These are phyloP conservation scores for Amorpha juglandis DNA, from an alignment of 2,888 invertebrate species.

Conservation along the genomic window DNA sequence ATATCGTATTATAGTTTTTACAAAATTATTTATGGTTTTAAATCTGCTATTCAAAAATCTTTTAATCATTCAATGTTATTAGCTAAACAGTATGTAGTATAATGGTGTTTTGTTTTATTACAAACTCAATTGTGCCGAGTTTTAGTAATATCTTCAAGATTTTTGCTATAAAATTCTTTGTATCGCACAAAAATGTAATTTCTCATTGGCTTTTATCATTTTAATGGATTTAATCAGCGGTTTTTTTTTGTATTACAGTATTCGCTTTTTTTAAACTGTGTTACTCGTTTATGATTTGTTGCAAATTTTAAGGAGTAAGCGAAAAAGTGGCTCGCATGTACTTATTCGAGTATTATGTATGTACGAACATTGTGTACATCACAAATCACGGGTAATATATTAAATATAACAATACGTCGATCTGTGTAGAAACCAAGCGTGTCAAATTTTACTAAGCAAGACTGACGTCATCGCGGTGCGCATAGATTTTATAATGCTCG, in stretches of 20 bases:
- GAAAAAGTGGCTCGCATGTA: slow-evolving; percentile 5
- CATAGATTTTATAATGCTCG: no score
- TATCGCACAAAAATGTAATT: slow-evolving; percentile 16
- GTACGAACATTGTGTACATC: no score
- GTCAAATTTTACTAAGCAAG: no score
- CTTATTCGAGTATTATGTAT: not conserved
- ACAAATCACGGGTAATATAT: no score
- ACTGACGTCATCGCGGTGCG: no score
- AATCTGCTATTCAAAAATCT: no score
- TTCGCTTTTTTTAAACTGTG: not conserved
- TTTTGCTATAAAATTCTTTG: slow-evolving; percentile 7
- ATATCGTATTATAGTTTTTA: no score
- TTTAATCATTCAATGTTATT: not conserved
- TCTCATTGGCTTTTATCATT: not conserved
- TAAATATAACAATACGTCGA: no score
- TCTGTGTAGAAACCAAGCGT: no score
- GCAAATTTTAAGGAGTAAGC: not conserved
- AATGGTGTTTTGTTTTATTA: not conserved
- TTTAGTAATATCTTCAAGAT: not conserved
- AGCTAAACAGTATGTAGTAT: not conserved
- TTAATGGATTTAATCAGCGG: not conserved
- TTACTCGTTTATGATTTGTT: not conserved
- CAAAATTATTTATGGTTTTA: no score
- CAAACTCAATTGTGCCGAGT: not conserved
- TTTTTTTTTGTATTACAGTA: slow-evolving; percentile 1